Percentiles rank a stretch among this genome's conserved stretches.
phyloP scores from a whole-genome alignment of 1,140 invertebrate genomes.

The Papilio polyxenes region DNA sequence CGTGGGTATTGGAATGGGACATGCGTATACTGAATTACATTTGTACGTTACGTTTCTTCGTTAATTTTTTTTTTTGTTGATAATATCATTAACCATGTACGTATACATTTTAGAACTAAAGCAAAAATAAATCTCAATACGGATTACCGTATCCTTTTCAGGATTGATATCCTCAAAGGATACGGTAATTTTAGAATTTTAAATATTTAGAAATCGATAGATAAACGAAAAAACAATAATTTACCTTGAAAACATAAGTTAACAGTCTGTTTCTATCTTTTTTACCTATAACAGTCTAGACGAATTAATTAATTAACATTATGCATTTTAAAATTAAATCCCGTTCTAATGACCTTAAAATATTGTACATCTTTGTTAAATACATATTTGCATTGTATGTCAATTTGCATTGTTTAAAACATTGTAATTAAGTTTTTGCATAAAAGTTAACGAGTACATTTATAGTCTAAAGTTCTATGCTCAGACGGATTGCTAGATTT shows the following conservation, averaged over 20 bases:
- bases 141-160: too few species aligned
- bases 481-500: constrained; percentile 1
- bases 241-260: background rate
- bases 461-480: background rate
- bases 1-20: background rate
- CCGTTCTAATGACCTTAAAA: constrained; percentile 14
- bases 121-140: too few species aligned
- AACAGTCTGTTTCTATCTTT: background rate
- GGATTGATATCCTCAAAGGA: too few species aligned
- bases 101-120: too few species aligned
- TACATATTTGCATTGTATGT: background rate
- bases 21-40: constrained; percentile 38
- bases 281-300: background rate
- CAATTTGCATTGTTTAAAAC: constrained; percentile 6
- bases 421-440: background rate
- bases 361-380: background rate
- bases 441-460: background rate
- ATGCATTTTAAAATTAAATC: background rate
- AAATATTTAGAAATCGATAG: too few species aligned
- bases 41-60: background rate
- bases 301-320: background rate
- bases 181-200: too few species aligned
- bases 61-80: background rate
- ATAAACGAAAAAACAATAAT: background rate
- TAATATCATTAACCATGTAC: background rate